phyloP scores from a whole-genome alignment of 2,113 vertebrate genomes.

The Megaceryle maxima region DNA sequence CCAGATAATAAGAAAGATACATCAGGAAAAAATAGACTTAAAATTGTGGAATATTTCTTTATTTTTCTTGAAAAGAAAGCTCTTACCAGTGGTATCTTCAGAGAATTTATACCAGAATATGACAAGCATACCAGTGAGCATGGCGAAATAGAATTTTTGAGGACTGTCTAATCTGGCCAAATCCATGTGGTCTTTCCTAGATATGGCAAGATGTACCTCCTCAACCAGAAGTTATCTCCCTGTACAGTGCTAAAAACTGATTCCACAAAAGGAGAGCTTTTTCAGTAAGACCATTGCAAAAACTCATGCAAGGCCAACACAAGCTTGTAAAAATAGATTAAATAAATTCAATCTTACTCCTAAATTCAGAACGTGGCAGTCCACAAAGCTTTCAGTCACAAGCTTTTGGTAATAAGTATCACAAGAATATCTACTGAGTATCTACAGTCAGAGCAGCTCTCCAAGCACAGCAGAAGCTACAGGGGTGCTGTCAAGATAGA shows the following conservation, averaged over 20 bases:
- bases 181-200: background rate
- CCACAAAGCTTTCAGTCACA: background rate
- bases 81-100: background rate
- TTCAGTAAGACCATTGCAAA: background rate
- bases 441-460: background rate
- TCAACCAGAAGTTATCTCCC: background rate
- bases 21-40: background rate
- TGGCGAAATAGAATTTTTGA: background rate
- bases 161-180: background rate
- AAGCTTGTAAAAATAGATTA: background rate
- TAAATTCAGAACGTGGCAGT: background rate
- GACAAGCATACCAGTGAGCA: background rate
- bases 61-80: background rate
- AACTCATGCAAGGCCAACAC: background rate
- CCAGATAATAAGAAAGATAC: background rate
- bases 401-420: background rate
- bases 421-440: background rate
- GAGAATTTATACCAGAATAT: background rate
- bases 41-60: background rate
- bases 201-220: background rate
- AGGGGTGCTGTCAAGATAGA: constrained; percentile 20
- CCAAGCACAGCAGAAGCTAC: background rate
- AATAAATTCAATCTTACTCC: background rate
- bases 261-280: background rate
- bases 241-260: background rate